Evolutionary conservation across 2,113 vertebrate genomes (phyloP).

Genomic region (Malurus cyaneus): DNA sequence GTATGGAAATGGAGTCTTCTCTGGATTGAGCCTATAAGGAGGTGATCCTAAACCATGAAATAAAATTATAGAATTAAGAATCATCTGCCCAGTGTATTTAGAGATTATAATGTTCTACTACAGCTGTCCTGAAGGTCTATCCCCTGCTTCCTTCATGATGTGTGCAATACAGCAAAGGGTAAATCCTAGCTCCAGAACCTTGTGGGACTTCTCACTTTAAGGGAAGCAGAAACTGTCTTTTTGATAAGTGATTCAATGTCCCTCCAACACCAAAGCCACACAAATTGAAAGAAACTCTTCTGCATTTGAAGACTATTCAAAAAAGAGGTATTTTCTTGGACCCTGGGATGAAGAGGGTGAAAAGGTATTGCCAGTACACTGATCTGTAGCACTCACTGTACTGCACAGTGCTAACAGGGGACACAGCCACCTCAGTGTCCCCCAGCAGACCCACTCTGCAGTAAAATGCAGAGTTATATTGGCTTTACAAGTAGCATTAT

Average conservation of each 20-base stretch:
- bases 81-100: not conserved
- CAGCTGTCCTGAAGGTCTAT: not conserved
- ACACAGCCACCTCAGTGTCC: not conserved
- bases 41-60: not conserved
- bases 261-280: not conserved
- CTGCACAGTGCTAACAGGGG: not conserved
- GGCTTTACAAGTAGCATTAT: not conserved
- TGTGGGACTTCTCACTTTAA: not conserved
- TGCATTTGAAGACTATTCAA: not conserved
- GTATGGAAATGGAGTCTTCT: not conserved
- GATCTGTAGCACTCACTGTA: not conserved
- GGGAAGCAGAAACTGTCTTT: not conserved
- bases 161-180: not conserved
- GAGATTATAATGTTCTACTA: not conserved
- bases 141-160: not conserved
- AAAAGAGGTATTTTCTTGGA: not conserved
- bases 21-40: not conserved
- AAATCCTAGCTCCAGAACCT: not conserved
- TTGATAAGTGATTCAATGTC: not conserved
- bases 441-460: not conserved
- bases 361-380: not conserved
- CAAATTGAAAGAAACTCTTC: not conserved
- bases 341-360: not conserved
- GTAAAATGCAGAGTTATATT: not conserved
- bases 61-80: not conserved